Evolutionary conservation across 1,140 invertebrate species (phyloP).

Genomic region (Planococcus citri): DNA sequence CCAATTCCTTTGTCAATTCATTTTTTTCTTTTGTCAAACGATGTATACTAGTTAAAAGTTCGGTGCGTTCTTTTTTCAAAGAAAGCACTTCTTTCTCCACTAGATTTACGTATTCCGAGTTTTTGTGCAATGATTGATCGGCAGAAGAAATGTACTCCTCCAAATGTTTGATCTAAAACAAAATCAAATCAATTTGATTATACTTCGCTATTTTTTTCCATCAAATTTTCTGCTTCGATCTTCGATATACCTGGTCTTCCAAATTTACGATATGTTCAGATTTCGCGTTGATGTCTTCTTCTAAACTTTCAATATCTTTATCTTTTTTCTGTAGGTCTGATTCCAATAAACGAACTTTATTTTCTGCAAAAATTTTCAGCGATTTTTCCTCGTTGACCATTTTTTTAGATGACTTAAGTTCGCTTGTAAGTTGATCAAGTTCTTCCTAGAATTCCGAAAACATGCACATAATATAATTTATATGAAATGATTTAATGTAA

Average conservation of each 20-base stretch:
- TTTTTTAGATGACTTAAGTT: constrained; percentile 21
- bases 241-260: constrained; percentile 21
- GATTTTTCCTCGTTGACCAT: constrained; percentile 24
- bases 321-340: constrained; percentile 18
- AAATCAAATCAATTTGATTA: neutral
- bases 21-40: neutral
- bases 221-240: neutral
- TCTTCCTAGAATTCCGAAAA: constrained; percentile 20
- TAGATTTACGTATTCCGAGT: neutral
- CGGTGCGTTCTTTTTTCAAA: constrained; percentile 16
- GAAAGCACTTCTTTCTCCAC: neutral
- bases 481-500: too few relatives aligned
- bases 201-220: neutral
- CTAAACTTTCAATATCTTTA: constrained; percentile 19
- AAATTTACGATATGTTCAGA: constrained; percentile 15
- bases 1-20: neutral
- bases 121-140: neutral
- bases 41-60: neutral
- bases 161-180: neutral
- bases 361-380: constrained; percentile 22
- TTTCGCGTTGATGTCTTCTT: constrained; percentile 11
- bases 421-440: constrained; percentile 21
- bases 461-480: too few relatives aligned
- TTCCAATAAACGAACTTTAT: constrained; percentile 18
- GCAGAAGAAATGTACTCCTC: neutral